phyloP scores from a whole-genome alignment of 2,113 vertebrate genomes.

The Choloepus hoffmanni region DNA sequence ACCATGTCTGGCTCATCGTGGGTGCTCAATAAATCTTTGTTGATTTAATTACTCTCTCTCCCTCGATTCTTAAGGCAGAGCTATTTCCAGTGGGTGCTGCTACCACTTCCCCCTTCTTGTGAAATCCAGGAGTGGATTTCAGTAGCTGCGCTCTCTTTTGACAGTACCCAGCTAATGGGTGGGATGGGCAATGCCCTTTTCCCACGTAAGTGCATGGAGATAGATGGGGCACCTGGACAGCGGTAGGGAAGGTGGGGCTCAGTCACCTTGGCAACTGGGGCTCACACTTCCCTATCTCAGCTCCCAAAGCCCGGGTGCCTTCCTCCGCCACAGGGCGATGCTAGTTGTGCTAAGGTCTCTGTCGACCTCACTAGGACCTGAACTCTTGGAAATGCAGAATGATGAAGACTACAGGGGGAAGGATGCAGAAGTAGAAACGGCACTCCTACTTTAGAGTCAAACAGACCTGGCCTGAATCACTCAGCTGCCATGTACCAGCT shows the following conservation, averaged over 20 bases:
- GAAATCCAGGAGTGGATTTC: neutral
- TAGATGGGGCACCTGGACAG: neutral
- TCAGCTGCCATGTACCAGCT: accelerated
- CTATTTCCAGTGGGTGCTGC: accelerated
- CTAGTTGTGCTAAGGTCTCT: accelerated
- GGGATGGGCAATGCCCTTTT: neutral
- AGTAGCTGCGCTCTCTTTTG: accelerated
- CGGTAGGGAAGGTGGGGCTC: neutral
- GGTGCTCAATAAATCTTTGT: neutral
- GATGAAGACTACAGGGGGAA: accelerated
- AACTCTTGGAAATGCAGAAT: neutral
- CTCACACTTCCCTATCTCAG: accelerated
- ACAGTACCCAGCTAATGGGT: neutral
- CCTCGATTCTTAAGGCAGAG: neutral
- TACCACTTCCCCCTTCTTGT: accelerated
- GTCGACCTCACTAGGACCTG: too few relatives aligned
- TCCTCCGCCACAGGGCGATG: neutral
- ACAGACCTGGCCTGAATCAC: neutral
- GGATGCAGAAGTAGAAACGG: accelerated
- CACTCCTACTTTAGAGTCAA: neutral
- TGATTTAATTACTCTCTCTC: accelerated
- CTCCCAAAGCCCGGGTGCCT: too few relatives aligned
- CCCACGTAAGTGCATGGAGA: neutral
- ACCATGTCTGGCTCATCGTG: accelerated
- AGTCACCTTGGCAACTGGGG: too few relatives aligned